Evolutionary conservation across 2,113 vertebrate species (phyloP), one percentile per base, ranked within the genome.

Genomic region (Datnioides undecimradiatus): DNA sequence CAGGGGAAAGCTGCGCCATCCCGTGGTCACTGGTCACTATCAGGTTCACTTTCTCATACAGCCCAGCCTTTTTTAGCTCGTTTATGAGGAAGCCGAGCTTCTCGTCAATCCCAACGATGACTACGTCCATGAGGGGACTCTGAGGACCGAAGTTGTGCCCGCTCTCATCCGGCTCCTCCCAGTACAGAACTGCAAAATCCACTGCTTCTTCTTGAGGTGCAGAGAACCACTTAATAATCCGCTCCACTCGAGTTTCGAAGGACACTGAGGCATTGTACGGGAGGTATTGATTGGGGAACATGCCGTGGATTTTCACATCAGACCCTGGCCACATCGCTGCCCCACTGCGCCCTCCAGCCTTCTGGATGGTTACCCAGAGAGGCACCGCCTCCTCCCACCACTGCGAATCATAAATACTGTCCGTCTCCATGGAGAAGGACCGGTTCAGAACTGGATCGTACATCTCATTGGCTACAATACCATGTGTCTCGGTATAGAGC

Each of bases 301-400:
- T 73, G 73, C 93, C 92, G 0, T 95, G 95, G 85, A 98, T 98
- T 80, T 94, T 93, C 36, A 98, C 96, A 10, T 98, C 97, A 2
- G 96, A 93, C 60, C 97, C 97, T 0, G 97, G 97, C 97, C 97
- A 98, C 97, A 97, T 97, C 0, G 95, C 96, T 0, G 96, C 96
- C 0, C 96, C 96, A 0, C 95, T 98, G 6, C 82, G 91, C 27
- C 94, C 91, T 51, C 97, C 97, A 11, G 94, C 93, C n/a, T 85
- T 95, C 91, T 97, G 97, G 82, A 97, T 93, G 0, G 95, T 96
- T 63, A 97, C 90, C 97, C 97, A 98, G 72, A 98, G 91, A 0
- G 97, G 97, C 12, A 82, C 95, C 0, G 96, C 97, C 80, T 95
- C 93, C 88, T 97, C 96, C 96, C 97, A 99, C 95, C 97, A 98